Percentiles rank a stretch among this genome's conserved stretches.
Conservation (phyloP, 2,888 invertebrate genomes). For the Diloba caeruleocephala region DNA sequence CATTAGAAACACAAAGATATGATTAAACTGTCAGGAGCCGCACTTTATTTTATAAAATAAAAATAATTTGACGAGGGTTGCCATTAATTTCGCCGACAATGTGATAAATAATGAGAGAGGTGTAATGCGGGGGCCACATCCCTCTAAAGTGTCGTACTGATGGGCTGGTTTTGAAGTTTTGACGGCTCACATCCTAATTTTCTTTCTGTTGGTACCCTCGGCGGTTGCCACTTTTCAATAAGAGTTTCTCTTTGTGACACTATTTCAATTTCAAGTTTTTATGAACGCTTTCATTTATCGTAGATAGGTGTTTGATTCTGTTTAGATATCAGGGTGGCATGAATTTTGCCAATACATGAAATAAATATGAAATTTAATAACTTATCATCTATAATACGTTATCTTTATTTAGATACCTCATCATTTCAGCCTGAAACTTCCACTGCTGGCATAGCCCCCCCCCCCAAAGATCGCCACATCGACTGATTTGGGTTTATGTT, state of each 20-base stretch:
- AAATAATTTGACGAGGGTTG: constrained; percentile 88
- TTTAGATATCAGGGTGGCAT: neutral
- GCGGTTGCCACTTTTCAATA: constrained; percentile 81
- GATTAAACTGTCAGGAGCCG: constrained; percentile 86
- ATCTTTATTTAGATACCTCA: too few relatives aligned
- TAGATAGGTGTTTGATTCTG: neutral
- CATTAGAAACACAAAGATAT: constrained; percentile 77
- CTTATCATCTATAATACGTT: too few relatives aligned
- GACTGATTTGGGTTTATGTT: too few relatives aligned
- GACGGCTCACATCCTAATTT: constrained; percentile 87
- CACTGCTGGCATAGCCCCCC: too few relatives aligned
- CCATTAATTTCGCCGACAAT: constrained; percentile 88
- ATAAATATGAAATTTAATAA: neutral
- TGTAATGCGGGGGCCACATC: constrained; percentile 83
- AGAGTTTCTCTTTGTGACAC: constrained; percentile 75
- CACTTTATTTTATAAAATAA: constrained; percentile 85
- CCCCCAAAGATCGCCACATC: too few relatives aligned
- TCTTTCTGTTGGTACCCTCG: constrained; percentile 74
- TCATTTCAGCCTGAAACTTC: too few relatives aligned
- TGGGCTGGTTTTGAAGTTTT: constrained; percentile 86
- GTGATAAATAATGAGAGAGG: constrained; percentile 89
- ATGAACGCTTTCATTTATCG: constrained; percentile 18
- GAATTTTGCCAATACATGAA: neutral
- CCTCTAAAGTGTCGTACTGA: constrained; percentile 76
- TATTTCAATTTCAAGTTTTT: constrained; percentile 72